Base-by-base conservation (phyloP, 2,888 invertebrate species). In the Cryptocheilus praepositus region DNA sequence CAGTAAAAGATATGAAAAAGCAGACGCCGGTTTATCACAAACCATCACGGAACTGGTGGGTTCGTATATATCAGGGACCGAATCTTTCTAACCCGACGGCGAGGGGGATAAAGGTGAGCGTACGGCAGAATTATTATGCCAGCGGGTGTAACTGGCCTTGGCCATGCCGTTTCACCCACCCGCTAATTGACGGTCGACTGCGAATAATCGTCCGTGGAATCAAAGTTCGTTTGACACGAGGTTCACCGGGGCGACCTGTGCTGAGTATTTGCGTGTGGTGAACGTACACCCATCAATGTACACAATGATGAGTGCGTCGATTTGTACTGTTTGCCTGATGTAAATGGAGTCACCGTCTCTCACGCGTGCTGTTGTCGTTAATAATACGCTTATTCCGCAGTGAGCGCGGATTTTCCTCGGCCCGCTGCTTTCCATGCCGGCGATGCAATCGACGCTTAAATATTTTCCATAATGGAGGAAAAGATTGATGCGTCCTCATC, bases 141-240 rank as follows among this genome's bases (percentile, higher is more conserved):
- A 46, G n/a, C 3, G 16, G 44, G 16, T 56, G 3, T 18, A 43
- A n/a, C 18, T 21, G 51, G 43, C 75, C 71, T 75, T 74, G 75
- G 67, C 69, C 69, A 61, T 74, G 69, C 46, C 63, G 44, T 58
- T 61, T 49, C n/a, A 2, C 57, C 36, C 5, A 16, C 21, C 28
- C 45, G 55, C 15, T 71, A 72, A 70, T 67, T 61, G 22, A 3
- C 22, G 13, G 55, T 49, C 13, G 28, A 19, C 5, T 25, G 22
- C n/a, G 13, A 64, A 70, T 65, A 18, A 61, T 66, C 21, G 43
- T 16, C 57, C 5, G n/a, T 15, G 28, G 44, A 51, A 66, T 69
- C 61, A 57, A 66, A 66, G 57, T 69, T 65, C 65, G 60, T 46
- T 0, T 28, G 52, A 36, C 18, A 56, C 44, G 7, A 45, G 49